Evolutionary conservation across 2,797 vertebrate species (phyloP), one percentile per base, ranked within the genome.

Genomic region (Choloepus didactylus): DNA sequence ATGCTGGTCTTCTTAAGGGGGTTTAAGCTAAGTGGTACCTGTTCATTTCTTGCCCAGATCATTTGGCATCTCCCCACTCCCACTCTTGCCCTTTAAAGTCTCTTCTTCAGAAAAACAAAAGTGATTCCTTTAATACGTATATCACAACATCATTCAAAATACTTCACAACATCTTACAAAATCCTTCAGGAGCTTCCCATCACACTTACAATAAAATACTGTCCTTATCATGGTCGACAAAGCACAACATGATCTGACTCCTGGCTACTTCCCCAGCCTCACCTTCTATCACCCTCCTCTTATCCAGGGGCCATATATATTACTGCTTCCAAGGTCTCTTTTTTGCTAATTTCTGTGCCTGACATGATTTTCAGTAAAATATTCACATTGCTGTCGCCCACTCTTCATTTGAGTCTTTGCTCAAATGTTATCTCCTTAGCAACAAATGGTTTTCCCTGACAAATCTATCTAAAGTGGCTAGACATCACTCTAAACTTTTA

Each of bases 31-130:
- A 27, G 3, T 6, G 11, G 21, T 11, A 0, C 15, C 2, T 73
- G 9, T 35, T 79, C n/a, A 64, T 87, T 64, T 92, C 41, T 46
- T 11, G 59, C 54, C 23, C 38, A 54, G 51, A 69, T 5, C 64
- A 31, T 35, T n/a, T 72, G 56, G 23, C 16, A 85, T 62, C 79
- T 85, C 23, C n/a, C 7, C 59, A 25, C 35, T 80, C 38, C 41
- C 38, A 44, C 1, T 41, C 2, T 81, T 59, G 44, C n/a, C 27
- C 15, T 21, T 31, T n/a, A 19, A 0, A 25, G 9, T 66, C 51
- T 64, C 21, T 67, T 66, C 85, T 79, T 94, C n/a, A 84, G 41
- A 87, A 38, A 87, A 90, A n/a, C 5, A 41, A 64, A 44, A 87
- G n/a, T 76, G 59, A 94, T 18, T 56, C 38, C 16, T 49, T 83